phyloP scores from a whole-genome alignment of 2,888 invertebrate genomes.

The Tipula helvola region DNA sequence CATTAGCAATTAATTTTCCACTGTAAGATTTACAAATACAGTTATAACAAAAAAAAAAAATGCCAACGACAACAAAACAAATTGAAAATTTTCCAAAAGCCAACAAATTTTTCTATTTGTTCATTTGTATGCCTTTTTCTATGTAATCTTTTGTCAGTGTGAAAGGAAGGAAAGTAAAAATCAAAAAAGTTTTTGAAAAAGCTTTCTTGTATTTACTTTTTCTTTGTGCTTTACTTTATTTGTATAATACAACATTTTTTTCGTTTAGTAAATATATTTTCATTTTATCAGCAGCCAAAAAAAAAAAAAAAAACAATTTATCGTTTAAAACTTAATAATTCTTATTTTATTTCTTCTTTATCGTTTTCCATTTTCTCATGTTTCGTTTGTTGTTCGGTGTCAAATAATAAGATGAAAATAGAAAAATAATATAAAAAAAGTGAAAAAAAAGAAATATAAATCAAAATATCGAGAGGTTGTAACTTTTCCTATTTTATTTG shows the following conservation, averaged over 20 bases:
- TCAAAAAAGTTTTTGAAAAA: not conserved
- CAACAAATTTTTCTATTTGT: not conserved
- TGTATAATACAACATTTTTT: not conserved
- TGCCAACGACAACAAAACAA: not conserved
- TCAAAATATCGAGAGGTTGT: conserved; percentile 6
- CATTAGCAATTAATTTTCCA: no score
- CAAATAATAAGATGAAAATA: not conserved
- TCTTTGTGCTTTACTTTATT: not conserved
- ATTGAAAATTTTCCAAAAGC: not conserved
- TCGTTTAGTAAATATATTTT: not conserved
- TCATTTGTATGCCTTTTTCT: not conserved
- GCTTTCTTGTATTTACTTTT: not conserved
- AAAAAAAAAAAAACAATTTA: not conserved
- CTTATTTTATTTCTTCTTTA: not conserved
- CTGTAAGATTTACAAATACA: no score
- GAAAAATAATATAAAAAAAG: not conserved
- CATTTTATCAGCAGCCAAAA: not conserved
- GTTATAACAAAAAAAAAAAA: not conserved
- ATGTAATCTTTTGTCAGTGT: not conserved
- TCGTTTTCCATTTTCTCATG: not conserved
- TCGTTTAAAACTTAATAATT: conserved; percentile 9
- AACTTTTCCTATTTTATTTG: not conserved
- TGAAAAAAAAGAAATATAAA: not conserved
- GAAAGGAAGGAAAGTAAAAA: not conserved
- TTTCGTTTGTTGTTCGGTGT: conserved; percentile 5